Base-by-base conservation (phyloP, 2,113 vertebrate species). In the Zosterops lateralis region DNA sequence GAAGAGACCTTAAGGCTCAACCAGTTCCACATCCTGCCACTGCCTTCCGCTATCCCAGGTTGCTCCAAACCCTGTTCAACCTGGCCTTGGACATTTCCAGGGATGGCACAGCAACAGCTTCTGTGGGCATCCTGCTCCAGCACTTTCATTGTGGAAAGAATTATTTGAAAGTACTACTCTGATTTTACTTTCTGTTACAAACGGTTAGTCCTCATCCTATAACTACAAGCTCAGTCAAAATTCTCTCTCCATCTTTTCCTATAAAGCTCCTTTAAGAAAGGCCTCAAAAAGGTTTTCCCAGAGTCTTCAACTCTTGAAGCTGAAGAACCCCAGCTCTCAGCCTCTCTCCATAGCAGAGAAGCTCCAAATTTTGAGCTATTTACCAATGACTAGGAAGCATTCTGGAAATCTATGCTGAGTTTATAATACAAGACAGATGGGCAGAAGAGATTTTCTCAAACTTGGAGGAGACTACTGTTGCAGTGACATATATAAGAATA, bases 131-230 rank as follows among this genome's bases (percentile, higher is more conserved):
- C 14, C 13, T 53, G 5, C n/a, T 25, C 7, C 40, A 70, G 4
- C 4, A 32, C 7, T 3, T 7, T 21, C 6, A 58, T 24, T 2
- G 12, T 28, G 32, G 45, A 72, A 38, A n/a, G 0, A 29, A 8
- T 21, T 22, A 7, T 71, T 87, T 36, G 5, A 47, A 66, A 67
- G 4, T 14, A 8, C 21, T 25, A 10, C 21, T 38, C 12, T 74
- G 38, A 89, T 66, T 34, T 24, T 25, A 38, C 1, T 64, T 61
- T 78, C 9, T n/a, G 5, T 38, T 71, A 19, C 36, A 62, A 62
- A 17, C 3, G 1, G 1, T 22, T 45, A 9, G 3, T 34, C 4
- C 3, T 54, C 38, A 4, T 40, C 6, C 16, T 73, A 1, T 12
- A 32, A 10, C 8, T 40, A 25, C 5, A 60, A 12, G 2, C 4